phyloP scores from a whole-genome alignment of 2,888 invertebrate genomes.

The Cyrtodaria siliqua region DNA sequence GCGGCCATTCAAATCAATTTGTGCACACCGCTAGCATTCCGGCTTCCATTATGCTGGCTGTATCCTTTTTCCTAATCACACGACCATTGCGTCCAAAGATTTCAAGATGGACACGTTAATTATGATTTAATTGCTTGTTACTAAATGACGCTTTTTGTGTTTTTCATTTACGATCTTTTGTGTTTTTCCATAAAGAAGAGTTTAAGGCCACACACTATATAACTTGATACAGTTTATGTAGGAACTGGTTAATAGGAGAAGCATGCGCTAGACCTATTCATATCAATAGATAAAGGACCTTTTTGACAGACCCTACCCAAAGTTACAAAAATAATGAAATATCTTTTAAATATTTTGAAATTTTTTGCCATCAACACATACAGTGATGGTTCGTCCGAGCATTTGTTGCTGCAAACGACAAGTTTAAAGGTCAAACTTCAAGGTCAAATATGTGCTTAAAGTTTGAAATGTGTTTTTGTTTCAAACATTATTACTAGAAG shows the following conservation, averaged over 20 bases:
- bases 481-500: too few species aligned
- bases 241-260: neutral
- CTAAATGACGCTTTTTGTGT: conserved; percentile 47
- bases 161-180: conserved; percentile 57
- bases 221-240: conserved; percentile 26
- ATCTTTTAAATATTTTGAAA: too few species aligned
- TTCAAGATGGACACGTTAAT: conserved; percentile 45
- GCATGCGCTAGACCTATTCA: neutral
- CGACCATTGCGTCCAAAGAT: conserved; percentile 38
- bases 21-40: conserved; percentile 29
- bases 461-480: too few species aligned
- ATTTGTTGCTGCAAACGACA: too few species aligned
- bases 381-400: too few species aligned
- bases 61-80: conserved; percentile 37
- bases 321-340: too few species aligned
- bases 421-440: too few species aligned
- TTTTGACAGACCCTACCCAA: too few species aligned
- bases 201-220: conserved; percentile 42
- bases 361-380: too few species aligned
- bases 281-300: too few species aligned
- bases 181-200: conserved; percentile 46
- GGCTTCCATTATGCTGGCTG: conserved; percentile 36
- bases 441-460: too few species aligned
- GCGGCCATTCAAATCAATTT: conserved; percentile 53
- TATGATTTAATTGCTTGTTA: conserved; percentile 29